phyloP scores from a whole-genome alignment of 2,113 vertebrate species.

The Sminthopsis crassicaudata region DNA sequence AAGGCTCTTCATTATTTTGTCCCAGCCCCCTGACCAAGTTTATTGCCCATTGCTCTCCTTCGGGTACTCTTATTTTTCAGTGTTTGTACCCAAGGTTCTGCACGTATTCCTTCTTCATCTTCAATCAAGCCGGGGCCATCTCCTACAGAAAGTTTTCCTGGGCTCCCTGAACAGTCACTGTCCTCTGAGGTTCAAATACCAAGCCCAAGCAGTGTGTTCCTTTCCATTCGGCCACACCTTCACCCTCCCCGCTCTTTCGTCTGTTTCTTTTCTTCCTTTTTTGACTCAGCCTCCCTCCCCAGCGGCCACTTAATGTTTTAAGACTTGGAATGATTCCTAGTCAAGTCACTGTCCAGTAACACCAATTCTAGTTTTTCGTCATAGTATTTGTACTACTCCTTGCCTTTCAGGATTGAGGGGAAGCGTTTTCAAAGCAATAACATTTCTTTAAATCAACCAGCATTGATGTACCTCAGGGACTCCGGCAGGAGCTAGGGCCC shows the following conservation, averaged over 20 bases:
- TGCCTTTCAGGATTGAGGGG: not conserved
- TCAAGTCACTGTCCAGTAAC: not conserved
- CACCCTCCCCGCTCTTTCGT: not conserved
- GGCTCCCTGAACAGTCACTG: too few relatives aligned
- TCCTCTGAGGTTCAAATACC: not conserved
- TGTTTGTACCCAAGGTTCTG: not conserved
- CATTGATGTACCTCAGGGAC: not conserved
- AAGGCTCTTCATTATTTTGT: not conserved
- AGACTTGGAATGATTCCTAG: not conserved
- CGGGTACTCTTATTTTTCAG: not conserved
- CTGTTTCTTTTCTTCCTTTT: not conserved
- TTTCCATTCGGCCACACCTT: not conserved
- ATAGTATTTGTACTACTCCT: not conserved
- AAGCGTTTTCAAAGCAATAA: not conserved
- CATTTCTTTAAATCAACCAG: not conserved
- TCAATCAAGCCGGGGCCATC: not conserved
- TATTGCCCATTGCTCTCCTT: not conserved
- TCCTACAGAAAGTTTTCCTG: not conserved
- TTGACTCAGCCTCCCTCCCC: not conserved
- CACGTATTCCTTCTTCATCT: not conserved
- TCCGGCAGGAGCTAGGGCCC: not conserved
- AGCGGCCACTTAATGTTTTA: not conserved
- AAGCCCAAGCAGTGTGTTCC: accelerated
- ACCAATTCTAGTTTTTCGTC: not conserved
- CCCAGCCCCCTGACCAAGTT: not conserved